These are phyloP conservation scores for Danio tinwini DNA, from an alignment of 2,797 vertebrate species.

Conservation along the genomic window DNA sequence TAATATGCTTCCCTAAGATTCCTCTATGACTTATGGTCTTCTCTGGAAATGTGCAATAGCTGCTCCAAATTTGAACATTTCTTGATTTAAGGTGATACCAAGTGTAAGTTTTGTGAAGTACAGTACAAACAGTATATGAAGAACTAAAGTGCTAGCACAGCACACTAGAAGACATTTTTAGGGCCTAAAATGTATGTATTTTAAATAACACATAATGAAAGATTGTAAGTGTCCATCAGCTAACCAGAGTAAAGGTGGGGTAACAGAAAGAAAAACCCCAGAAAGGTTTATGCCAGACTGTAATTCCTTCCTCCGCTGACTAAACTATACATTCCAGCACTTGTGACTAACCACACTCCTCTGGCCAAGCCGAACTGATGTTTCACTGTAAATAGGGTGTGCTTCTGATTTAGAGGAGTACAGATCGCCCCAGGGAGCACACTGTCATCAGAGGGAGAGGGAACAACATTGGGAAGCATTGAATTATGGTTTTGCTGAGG, in stretches of 20 bases:
- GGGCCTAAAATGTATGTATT: background rate
- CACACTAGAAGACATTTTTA: background rate
- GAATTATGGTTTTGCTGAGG: constrained; percentile 55
- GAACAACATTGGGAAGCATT: constrained; percentile 63
- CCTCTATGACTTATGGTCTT: background rate
- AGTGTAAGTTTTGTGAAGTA: background rate
- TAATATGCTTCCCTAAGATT: background rate
- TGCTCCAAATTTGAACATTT: background rate
- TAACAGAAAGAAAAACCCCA: background rate
- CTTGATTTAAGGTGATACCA: background rate
- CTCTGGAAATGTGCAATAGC: background rate
- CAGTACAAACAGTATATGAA: too few species aligned
- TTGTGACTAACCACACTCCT: constrained; percentile 51
- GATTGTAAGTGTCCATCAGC: background rate
- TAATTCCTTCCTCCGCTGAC: background rate
- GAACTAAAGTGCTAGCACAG: background rate
- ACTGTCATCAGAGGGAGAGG: constrained; percentile 34
- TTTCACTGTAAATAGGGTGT: constrained; percentile 56
- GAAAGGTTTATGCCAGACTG: background rate
- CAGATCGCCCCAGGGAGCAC: constrained; percentile 41
- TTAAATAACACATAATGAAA: constrained; percentile 6
- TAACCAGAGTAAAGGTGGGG: background rate
- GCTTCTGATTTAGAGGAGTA: constrained; percentile 28
- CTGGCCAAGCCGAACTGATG: constrained; percentile 53
- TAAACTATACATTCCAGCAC: constrained; percentile 6